Percentiles rank a stretch among this genome's conserved stretches.
These are phyloP conservation scores for Gambusia affinis DNA, from an alignment of 2,113 vertebrate species.

Conservation along the genomic window DNA sequence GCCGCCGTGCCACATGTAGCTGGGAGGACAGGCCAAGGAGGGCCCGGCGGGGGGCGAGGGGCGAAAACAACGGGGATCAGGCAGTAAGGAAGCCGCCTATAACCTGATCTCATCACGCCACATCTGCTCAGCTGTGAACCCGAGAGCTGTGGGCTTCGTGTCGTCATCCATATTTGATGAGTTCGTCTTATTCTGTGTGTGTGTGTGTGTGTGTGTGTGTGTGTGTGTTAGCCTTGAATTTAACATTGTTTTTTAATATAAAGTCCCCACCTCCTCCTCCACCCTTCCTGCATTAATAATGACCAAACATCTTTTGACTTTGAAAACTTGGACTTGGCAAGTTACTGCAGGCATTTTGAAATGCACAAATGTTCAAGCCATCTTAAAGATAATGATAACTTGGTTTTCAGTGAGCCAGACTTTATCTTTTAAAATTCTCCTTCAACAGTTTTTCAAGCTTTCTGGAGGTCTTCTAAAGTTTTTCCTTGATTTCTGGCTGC, in stretches of 20 bases:
- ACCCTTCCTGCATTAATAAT: slow-evolving; percentile 21
- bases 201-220: background rate
- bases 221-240: slow-evolving; percentile 28
- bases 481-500: too few relatives aligned
- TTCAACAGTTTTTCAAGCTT: too few relatives aligned
- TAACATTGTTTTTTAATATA: slow-evolving; percentile 8
- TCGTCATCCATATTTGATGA: slow-evolving; percentile 57
- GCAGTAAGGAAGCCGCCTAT: slow-evolving; percentile 26
- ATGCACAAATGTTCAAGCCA: background rate
- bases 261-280: background rate
- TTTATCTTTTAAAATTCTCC: too few relatives aligned
- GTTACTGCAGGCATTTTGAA: background rate
- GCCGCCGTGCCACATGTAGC: slow-evolving; percentile 65
- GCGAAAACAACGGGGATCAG: slow-evolving; percentile 16
- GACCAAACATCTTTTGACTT: slow-evolving; percentile 28
- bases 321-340: slow-evolving; percentile 22
- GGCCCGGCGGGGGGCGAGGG: slow-evolving; percentile 26
- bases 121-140: slow-evolving; percentile 67
- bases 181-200: slow-evolving; percentile 26
- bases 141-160: slow-evolving; percentile 15
- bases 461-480: too few relatives aligned
- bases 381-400: background rate
- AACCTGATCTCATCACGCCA: slow-evolving; percentile 72
- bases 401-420: too few relatives aligned
- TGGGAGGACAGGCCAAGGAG: slow-evolving; percentile 74